phyloP scores from a whole-genome alignment of 2,797 vertebrate genomes.

The Myripristis murdjan region DNA sequence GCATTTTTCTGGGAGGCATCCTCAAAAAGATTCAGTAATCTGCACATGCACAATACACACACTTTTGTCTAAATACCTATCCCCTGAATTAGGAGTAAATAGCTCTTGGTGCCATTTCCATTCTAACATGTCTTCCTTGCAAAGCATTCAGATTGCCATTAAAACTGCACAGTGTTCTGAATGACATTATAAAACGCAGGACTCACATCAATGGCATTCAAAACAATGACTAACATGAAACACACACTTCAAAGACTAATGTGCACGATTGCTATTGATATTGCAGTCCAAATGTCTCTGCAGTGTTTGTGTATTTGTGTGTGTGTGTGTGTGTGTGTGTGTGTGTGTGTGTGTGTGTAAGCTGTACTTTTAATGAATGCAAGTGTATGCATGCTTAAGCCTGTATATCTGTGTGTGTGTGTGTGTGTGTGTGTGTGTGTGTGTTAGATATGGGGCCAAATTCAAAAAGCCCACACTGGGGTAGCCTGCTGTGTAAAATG shows the following conservation, averaged over 20 bases:
- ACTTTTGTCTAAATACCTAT: neutral
- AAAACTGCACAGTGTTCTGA: neutral
- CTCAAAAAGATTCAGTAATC: too few relatives aligned
- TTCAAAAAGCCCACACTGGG: slow-evolving; percentile 13
- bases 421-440: slow-evolving; percentile 21
- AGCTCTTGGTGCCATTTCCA: slow-evolving; percentile 1
- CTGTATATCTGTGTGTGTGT: slow-evolving; percentile 5
- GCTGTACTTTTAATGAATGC: neutral
- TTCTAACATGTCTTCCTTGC: slow-evolving; percentile 2
- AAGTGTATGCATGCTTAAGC: neutral
- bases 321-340: slow-evolving; percentile 10
- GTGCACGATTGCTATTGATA: slow-evolving; percentile 12
- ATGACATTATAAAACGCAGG: neutral
- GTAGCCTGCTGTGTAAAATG: slow-evolving; percentile 12
- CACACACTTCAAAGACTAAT: slow-evolving; percentile 10
- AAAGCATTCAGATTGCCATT: neutral
- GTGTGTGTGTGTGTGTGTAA: slow-evolving; percentile 6
- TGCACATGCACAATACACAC: too few relatives aligned
- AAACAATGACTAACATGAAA: slow-evolving; percentile 7
- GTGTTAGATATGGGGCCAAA: slow-evolving; percentile 1
- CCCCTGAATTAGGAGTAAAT: neutral
- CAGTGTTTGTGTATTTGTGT: neutral
- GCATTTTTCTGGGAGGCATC: too few relatives aligned
- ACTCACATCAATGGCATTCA: neutral
- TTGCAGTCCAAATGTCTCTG: neutral